phyloP scores from a whole-genome alignment of 1,140 invertebrate genomes.

The Plectrocnemia conspersa region DNA sequence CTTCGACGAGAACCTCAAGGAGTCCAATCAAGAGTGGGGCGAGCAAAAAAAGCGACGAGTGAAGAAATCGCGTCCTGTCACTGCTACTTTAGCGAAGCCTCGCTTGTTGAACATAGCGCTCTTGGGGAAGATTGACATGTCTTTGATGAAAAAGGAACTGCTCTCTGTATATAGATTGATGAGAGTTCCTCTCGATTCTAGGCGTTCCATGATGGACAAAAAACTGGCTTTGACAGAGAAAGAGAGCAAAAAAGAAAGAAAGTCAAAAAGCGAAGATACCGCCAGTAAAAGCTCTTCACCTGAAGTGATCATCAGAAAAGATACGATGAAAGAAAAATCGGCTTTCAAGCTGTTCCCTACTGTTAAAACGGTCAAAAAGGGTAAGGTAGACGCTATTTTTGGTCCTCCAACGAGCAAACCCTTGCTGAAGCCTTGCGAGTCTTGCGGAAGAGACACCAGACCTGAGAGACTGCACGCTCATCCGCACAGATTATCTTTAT shows the following conservation, averaged over 20 bases:
- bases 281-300: background rate
- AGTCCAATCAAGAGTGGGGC: conserved; percentile 41
- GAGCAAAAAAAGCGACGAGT: conserved; percentile 37
- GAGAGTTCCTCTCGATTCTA: conserved; percentile 18
- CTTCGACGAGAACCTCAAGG: conserved; percentile 33
- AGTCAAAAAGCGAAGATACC: background rate
- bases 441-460: conserved; percentile 27
- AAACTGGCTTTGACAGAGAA: conserved; percentile 12
- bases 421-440: conserved; percentile 27
- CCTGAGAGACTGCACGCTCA: conserved; percentile 28
- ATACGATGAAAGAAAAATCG: conserved; percentile 20
- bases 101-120: conserved; percentile 52
- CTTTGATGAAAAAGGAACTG: conserved; percentile 54
- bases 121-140: conserved; percentile 57
- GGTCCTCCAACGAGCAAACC: conserved; percentile 12
- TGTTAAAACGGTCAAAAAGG: background rate
- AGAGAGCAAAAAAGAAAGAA: conserved; percentile 17
- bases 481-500: conserved; percentile 15
- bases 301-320: conserved; percentile 7
- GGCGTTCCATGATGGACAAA: conserved; percentile 15
- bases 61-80: conserved; percentile 47
- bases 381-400: conserved; percentile 25
- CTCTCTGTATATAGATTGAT: conserved; percentile 36
- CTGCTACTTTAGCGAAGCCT: conserved; percentile 56
- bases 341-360: conserved; percentile 21